Conservation (phyloP, 2,888 invertebrate genomes). For the Pseudeuparius sepicola region DNA sequence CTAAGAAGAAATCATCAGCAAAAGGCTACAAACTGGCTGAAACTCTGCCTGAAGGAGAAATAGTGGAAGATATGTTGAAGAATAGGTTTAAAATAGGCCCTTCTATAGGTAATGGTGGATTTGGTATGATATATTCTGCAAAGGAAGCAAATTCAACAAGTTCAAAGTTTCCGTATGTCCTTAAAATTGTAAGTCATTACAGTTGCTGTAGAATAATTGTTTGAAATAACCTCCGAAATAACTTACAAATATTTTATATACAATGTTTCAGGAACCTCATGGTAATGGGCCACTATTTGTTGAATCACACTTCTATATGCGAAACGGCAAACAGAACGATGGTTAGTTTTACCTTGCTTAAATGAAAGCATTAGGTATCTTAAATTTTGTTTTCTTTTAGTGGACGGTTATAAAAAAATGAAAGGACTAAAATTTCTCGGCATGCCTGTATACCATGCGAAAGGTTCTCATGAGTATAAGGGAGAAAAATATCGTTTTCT, state of each 20-base stretch:
- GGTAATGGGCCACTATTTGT: slow-evolving; percentile 90
- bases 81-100: slow-evolving; percentile 78
- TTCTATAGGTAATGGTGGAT: slow-evolving; percentile 85
- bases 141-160: slow-evolving; percentile 46
- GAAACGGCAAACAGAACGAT: slow-evolving; percentile 60
- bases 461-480: slow-evolving; percentile 71
- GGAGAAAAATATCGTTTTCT: slow-evolving; percentile 77
- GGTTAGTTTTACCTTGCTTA: slow-evolving; percentile 54
- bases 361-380: slow-evolving; percentile 7
- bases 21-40: slow-evolving; percentile 55
- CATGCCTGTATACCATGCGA: slow-evolving; percentile 75
- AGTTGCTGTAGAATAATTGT: slow-evolving; percentile 10
- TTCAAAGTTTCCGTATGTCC: slow-evolving; percentile 52
- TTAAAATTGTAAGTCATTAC: slow-evolving; percentile 63
- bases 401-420: slow-evolving; percentile 56
- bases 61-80: slow-evolving; percentile 66
- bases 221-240: not conserved
- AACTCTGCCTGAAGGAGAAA: slow-evolving; percentile 62
- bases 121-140: slow-evolving; percentile 88
- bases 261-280: slow-evolving; percentile 64
- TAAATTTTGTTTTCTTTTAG: slow-evolving; percentile 40
- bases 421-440: slow-evolving; percentile 65
- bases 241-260: not conserved
- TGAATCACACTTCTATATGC: slow-evolving; percentile 84
- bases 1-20: slow-evolving; percentile 38